Percentiles rank a stretch among this genome's conserved stretches.
Conservation (phyloP, 2,797 vertebrate species). For the Alosa sapidissima region DNA sequence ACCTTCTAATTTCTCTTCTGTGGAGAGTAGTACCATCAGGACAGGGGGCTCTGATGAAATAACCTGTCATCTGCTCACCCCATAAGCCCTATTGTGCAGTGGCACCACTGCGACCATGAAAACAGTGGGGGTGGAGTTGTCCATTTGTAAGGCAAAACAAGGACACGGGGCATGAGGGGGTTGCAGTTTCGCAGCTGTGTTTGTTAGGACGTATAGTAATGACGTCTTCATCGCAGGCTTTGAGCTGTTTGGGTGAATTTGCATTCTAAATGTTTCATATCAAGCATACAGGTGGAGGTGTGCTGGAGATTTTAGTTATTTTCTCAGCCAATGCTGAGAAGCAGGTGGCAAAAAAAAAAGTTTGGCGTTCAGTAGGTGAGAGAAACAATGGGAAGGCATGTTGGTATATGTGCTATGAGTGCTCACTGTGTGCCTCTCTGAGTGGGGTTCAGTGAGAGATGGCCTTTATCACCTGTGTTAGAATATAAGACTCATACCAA, state of each 20-base stretch:
- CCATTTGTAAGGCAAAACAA: constrained; percentile 56
- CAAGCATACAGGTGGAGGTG: constrained; percentile 44
- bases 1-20: neutral
- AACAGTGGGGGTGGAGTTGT: constrained; percentile 16
- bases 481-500: no score
- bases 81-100: constrained; percentile 38
- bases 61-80: constrained; percentile 33
- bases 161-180: neutral
- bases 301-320: constrained; percentile 10
- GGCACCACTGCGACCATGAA: constrained; percentile 38
- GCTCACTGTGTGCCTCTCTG: neutral
- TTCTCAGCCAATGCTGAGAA: neutral
- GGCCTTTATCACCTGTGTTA: neutral
- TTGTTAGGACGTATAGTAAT: constrained; percentile 44
- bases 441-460: neutral
- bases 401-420: no score
- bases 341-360: neutral
- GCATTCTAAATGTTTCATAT: constrained; percentile 61
- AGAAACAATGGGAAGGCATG: no score
- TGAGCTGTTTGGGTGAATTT: constrained; percentile 51
- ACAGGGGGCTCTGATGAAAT: constrained; percentile 29
- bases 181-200: constrained; percentile 47
- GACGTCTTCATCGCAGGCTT: constrained; percentile 48
- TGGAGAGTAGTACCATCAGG: constrained; percentile 14
- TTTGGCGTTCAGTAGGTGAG: neutral